phyloP scores from a whole-genome alignment of 1,140 invertebrate species.

The Bombus polaris region DNA sequence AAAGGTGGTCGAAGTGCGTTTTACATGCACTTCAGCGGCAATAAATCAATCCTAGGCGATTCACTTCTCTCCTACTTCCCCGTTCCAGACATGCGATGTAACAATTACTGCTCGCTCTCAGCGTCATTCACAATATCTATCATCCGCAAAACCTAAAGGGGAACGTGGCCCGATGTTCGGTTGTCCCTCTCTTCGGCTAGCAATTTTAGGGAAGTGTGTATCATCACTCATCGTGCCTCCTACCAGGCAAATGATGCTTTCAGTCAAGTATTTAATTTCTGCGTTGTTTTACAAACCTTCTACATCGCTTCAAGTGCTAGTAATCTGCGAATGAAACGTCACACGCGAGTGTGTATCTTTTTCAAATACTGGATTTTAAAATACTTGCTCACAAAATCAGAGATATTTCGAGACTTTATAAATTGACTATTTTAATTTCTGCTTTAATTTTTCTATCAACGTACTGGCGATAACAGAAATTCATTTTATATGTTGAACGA shows the following conservation, averaged over 20 bases:
- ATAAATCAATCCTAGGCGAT: constrained; percentile 75
- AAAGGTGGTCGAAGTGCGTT: constrained; percentile 48
- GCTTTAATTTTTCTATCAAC: too few relatives aligned
- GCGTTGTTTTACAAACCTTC: background rate
- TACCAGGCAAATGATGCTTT: constrained; percentile 5
- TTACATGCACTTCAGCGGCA: constrained; percentile 64
- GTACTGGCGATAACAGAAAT: too few relatives aligned
- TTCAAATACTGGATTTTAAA: background rate
- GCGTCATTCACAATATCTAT: constrained; percentile 74
- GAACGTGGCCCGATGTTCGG: constrained; percentile 36
- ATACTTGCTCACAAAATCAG: background rate
- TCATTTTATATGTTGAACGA: too few relatives aligned
- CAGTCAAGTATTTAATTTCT: constrained; percentile 22
- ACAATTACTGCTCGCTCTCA: constrained; percentile 73
- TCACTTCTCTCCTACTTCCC: constrained; percentile 60
- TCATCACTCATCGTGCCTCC: constrained; percentile 20
- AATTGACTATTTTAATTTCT: too few relatives aligned
- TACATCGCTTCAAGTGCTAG: background rate
- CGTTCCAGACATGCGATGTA: constrained; percentile 74
- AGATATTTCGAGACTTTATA: background rate
- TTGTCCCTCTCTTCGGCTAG: constrained; percentile 40
- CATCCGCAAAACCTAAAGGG: constrained; percentile 63
- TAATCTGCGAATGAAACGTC: background rate
- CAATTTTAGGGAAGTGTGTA: constrained; percentile 42
- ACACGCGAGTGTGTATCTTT: background rate